Evolutionary conservation across 2,888 invertebrate genomes (phyloP).

Genomic region (Alviniconcha strummeri): DNA sequence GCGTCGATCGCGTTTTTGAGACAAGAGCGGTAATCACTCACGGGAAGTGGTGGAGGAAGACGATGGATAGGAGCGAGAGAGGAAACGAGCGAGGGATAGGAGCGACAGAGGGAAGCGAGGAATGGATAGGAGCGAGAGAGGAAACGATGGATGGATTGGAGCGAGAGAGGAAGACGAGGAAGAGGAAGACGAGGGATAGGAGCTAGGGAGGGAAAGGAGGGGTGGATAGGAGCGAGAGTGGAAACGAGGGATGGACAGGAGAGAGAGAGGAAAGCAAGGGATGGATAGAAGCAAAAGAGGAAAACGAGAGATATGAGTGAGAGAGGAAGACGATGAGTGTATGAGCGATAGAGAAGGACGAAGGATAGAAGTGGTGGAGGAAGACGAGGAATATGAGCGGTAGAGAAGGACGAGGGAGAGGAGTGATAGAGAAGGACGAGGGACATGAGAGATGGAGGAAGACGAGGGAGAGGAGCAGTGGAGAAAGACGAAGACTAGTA

Average conservation of each 20-base stretch:
- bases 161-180: background rate
- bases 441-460: background rate
- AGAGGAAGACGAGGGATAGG: too few relatives aligned
- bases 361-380: background rate
- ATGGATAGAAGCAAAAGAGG: background rate
- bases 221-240: background rate
- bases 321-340: background rate
- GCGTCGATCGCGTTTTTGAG: too few relatives aligned
- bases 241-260: background rate
- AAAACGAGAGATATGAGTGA: background rate
- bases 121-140: background rate
- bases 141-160: background rate
- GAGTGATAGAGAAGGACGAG: background rate
- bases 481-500: background rate
- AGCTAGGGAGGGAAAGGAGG: background rate
- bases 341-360: background rate
- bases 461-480: background rate
- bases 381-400: background rate
- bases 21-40: too few relatives aligned
- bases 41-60: background rate
- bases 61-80: background rate
- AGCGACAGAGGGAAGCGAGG: background rate
- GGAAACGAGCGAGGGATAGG: background rate
- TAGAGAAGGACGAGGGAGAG: background rate
- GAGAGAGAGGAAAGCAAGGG: background rate